Evolutionary conservation across 37 sponge, comb jelly and placozoan species (phyloP), one percentile per base, ranked within the genome.

Genomic region (Oopsacas minuta): DNA sequence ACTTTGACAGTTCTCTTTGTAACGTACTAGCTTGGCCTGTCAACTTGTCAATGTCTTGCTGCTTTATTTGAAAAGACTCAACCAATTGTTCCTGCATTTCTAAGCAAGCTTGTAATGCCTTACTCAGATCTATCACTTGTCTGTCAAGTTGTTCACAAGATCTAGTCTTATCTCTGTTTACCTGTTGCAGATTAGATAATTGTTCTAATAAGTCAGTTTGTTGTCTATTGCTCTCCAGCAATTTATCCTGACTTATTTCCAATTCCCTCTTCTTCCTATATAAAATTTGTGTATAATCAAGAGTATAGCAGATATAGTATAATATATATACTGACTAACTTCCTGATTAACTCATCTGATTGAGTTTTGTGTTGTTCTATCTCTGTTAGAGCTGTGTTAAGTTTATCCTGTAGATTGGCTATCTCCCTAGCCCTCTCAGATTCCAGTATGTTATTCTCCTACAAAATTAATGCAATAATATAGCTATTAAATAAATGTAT

Each of bases 61-160:
- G 75, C 75, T 61, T 61, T 10, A 10, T 12, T 3, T 61, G 75
- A 34, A 61, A 61, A 12, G 75, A 61, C 75, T 61, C 75, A 34
- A 61, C 75, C 75, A 61, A 34, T 61, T 61, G 75, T 34, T 61
- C 75, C 75, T 61, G 75, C 75, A n/a, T 61, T 12, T 61, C 75
- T 34, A 61, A 12, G 22, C 75, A 25, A 12, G 75, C 30, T 34
- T 61, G 75, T 12, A 61, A 34, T 12, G 75, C 75, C 75, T 61
- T 61, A 34, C 30, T 61, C 75, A 61, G 30, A n/a, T 61, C 75
- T 3, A 34, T n/a, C 1, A 61, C 75, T 12, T n/a, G 20, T 25
- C 30, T 10, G 32, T 61, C 75, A 25, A 61, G 30, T 3, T 61
- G 75, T n/a, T 61, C 75, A 12, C 75, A 61, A 5, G 17, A 25